Conservation (phyloP, 2,888 invertebrate species). For the Cryptus viduatorius region DNA sequence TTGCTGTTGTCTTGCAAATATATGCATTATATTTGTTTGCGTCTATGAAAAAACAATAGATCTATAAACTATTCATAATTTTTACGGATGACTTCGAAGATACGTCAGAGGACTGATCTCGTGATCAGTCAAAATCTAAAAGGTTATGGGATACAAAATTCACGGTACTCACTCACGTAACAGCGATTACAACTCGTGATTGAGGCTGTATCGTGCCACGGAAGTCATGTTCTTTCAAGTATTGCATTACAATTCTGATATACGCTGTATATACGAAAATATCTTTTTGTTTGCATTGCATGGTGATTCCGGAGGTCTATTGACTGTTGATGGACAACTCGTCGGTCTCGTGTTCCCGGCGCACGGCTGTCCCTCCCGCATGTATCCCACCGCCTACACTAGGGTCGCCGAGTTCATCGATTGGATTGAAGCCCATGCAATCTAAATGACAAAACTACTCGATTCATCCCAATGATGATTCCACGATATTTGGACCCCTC, state of each 20-base stretch:
- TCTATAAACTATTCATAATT: slow-evolving; percentile 17
- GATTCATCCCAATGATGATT: not conserved
- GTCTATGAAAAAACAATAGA: not conserved
- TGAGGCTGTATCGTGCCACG: slow-evolving; percentile 71
- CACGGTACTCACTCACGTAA: slow-evolving; percentile 63
- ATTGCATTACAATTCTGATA: not conserved
- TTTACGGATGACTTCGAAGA: slow-evolving; percentile 71
- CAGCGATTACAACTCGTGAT: slow-evolving; percentile 68
- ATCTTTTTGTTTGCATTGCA: slow-evolving; percentile 49
- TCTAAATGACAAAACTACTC: slow-evolving; percentile 41
- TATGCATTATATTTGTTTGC: not conserved
- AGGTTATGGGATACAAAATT: slow-evolving; percentile 37
- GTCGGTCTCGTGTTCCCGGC: slow-evolving; percentile 79
- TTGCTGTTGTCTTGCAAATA: not conserved
- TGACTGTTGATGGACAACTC: slow-evolving; percentile 77
- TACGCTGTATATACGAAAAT: no score
- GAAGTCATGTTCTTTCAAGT: slow-evolving; percentile 5
- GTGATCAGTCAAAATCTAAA: slow-evolving; percentile 84
- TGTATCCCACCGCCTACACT: slow-evolving; percentile 79
- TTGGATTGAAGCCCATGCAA: slow-evolving; percentile 73
- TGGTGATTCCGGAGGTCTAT: slow-evolving; percentile 81
- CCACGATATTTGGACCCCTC: not conserved
- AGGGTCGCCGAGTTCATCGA: slow-evolving; percentile 73
- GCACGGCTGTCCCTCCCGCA: slow-evolving; percentile 74
- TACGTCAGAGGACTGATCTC: slow-evolving; percentile 86